phyloP scores from a whole-genome alignment of 2,113 vertebrate genomes.

The Megaceryle torquata region DNA sequence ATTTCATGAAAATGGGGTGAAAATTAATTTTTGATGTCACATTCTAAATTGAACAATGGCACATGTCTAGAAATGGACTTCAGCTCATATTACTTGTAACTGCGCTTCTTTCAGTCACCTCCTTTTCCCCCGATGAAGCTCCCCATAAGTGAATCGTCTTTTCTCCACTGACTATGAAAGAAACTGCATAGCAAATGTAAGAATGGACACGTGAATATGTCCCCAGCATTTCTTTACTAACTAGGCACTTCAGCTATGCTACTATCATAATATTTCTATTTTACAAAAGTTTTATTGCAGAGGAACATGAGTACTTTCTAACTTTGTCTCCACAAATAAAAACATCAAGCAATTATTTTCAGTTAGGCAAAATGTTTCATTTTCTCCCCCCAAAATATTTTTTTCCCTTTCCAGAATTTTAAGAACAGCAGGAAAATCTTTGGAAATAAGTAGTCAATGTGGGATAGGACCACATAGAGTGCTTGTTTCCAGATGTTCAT shows the following conservation, averaged over 20 bases:
- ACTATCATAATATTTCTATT: not conserved
- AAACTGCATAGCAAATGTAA: not conserved
- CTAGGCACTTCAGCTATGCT: not conserved
- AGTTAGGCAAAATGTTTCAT: not conserved
- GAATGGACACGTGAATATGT: not conserved
- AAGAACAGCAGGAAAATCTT: not conserved
- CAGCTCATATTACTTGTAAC: not conserved
- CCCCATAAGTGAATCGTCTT: not conserved
- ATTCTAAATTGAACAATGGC: not conserved
- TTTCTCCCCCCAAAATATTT: not conserved
- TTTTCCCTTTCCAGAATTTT: not conserved
- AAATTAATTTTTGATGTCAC: not conserved
- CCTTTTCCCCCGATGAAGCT: not conserved
- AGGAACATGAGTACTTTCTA: rapidly evolving
- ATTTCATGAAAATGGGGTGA: not conserved
- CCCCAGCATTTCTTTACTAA: not conserved
- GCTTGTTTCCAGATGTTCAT: not conserved
- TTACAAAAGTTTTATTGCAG: not conserved
- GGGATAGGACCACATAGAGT: not conserved
- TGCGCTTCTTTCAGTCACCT: not conserved
- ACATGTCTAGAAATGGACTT: not conserved
- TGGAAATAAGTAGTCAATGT: not conserved
- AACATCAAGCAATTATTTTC: not conserved
- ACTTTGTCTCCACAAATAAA: not conserved
- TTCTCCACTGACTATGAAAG: not conserved